Conservation (phyloP, 2,113 vertebrate species). For the rat (Rattus norvegicus) region GRCr8 NC_086033.1:91790001-91790500, state of each 20-base stretch:
- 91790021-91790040: not conserved
- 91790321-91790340: not conserved
- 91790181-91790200: not conserved
- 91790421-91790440: not conserved
- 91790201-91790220: not conserved
- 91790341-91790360: not conserved
- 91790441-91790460: not conserved
- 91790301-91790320: not conserved
- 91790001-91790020: not conserved
- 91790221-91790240: not conserved
- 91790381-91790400: not conserved
- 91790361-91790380: not conserved
- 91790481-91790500: not conserved
- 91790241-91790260: not conserved
- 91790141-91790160: not conserved
- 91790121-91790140: not conserved
- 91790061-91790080: too few relatives aligned
- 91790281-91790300: not conserved
- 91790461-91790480: not conserved
- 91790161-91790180: not conserved
- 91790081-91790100: not conserved
- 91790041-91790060: not conserved
- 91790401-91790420: not conserved
- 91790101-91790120: too few relatives aligned
- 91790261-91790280: not conserved